Evolutionary conservation across 2,888 invertebrate species (phyloP).

Genomic region (Acanthosepion pharaonis): DNA sequence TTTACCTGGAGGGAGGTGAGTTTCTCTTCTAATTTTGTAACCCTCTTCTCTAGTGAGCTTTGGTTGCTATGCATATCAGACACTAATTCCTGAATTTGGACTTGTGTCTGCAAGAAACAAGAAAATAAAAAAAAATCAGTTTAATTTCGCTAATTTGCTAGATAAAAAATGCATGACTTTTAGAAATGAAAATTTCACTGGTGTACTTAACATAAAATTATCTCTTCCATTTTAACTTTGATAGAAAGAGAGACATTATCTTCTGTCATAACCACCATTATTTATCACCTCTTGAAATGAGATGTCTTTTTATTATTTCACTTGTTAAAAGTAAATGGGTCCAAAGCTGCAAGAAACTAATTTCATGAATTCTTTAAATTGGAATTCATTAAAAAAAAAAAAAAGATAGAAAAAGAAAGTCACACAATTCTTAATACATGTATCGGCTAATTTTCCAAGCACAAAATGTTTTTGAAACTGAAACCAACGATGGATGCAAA

Average conservation of each 20-base stretch:
- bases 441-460: not conserved
- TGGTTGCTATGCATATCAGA: conserved; percentile 97
- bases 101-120: conserved; percentile 87
- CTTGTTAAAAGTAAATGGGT: not conserved
- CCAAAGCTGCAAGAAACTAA: not conserved
- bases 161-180: not conserved
- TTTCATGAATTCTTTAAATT: not conserved
- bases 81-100: conserved; percentile 97
- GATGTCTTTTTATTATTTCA: not conserved
- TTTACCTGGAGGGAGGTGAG: conserved; percentile 83
- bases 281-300: not conserved
- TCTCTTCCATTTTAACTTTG: not conserved
- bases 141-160: not conserved
- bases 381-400: not conserved
- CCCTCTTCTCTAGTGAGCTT: conserved; percentile 92
- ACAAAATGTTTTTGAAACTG: not conserved
- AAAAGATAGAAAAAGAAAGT: not conserved
- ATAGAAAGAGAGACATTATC: not conserved
- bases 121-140: not conserved
- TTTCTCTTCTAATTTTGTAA: conserved; percentile 94
- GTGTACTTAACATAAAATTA: not conserved
- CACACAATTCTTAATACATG: not conserved
- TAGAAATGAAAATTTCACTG: not conserved
- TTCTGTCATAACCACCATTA: not conserved
- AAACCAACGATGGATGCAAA: no score